A percentile compares a stretch with the other conserved stretches of the same genome.
These are phyloP conservation scores for Chaetorhynchus papuensis DNA, from an alignment of 2,113 vertebrate genomes.

Conservation along the genomic window DNA sequence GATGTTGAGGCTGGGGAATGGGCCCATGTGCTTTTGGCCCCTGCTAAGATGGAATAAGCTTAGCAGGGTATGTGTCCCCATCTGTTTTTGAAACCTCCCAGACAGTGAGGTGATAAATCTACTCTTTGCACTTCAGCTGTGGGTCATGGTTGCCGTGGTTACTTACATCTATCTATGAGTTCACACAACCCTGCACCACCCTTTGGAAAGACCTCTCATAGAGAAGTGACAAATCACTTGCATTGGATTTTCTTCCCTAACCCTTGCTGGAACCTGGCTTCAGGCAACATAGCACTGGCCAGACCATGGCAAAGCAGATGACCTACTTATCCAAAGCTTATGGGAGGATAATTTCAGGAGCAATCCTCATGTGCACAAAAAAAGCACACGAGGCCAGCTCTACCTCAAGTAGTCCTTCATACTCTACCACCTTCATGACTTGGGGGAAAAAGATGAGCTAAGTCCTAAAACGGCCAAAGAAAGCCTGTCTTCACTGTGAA, in stretches of 20 bases:
- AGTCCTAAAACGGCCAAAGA: not conserved
- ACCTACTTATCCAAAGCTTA: not conserved
- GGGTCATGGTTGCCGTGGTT: too few species aligned
- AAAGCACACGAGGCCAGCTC: not conserved
- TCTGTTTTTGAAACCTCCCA: not conserved
- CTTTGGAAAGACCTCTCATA: not conserved
- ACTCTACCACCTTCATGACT: not conserved
- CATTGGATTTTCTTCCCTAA: not conserved
- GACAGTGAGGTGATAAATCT: not conserved
- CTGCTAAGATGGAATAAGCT: not conserved
- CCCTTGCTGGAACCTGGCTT: not conserved
- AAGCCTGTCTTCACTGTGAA: not conserved
- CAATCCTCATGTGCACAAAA: not conserved
- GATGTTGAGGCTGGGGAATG: fast-evolving
- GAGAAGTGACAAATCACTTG: not conserved
- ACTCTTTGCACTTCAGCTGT: not conserved
- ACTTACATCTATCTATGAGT: not conserved
- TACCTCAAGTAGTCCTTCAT: not conserved
- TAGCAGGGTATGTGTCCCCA: not conserved
- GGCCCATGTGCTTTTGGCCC: not conserved
- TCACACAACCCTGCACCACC: not conserved
- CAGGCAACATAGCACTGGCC: not conserved
- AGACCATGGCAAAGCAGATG: not conserved
- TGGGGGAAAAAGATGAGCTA: not conserved
- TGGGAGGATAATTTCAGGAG: not conserved